phyloP scores from a whole-genome alignment of 2,888 invertebrate species.

The Nezara viridula region DNA sequence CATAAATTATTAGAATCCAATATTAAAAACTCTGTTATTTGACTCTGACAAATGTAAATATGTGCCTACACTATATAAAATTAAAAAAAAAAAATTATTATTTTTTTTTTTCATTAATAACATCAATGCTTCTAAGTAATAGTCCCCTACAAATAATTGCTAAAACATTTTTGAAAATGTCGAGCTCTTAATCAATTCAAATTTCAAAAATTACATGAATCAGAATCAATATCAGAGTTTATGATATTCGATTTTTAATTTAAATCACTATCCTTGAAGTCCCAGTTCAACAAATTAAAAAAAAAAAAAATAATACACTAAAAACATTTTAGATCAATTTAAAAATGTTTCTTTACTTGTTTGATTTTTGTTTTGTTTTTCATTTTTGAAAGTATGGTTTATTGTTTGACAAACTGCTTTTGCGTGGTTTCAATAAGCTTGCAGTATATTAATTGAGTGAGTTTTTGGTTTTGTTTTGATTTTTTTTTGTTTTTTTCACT shows the following conservation, averaged over 20 bases:
- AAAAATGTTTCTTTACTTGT: not conserved
- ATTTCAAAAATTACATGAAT: not conserved
- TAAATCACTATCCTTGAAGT: too few species aligned
- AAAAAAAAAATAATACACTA: too few species aligned
- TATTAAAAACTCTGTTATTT: not conserved
- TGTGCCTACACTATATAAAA: too few species aligned
- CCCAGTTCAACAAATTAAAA: too few species aligned
- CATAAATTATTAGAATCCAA: not conserved
- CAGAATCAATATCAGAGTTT: not conserved
- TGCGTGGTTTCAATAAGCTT: conserved; percentile 35
- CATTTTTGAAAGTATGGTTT: not conserved
- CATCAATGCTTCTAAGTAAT: too few species aligned
- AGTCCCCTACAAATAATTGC: too few species aligned
- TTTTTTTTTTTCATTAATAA: too few species aligned
- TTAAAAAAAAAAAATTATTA: too few species aligned
- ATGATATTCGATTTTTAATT: not conserved
- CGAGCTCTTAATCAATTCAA: too few species aligned
- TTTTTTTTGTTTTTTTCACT: not conserved
- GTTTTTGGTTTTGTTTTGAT: conserved; percentile 28
- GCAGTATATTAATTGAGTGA: conserved; percentile 37
- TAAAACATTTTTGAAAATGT: too few species aligned
- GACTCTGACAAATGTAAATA: not conserved
- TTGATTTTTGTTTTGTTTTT: not conserved
- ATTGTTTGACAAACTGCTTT: conserved; percentile 1
- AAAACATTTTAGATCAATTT: not conserved